These are phyloP conservation scores for Ormyrus labotus DNA, from an alignment of 2,888 invertebrate genomes.

Conservation along the genomic window DNA sequence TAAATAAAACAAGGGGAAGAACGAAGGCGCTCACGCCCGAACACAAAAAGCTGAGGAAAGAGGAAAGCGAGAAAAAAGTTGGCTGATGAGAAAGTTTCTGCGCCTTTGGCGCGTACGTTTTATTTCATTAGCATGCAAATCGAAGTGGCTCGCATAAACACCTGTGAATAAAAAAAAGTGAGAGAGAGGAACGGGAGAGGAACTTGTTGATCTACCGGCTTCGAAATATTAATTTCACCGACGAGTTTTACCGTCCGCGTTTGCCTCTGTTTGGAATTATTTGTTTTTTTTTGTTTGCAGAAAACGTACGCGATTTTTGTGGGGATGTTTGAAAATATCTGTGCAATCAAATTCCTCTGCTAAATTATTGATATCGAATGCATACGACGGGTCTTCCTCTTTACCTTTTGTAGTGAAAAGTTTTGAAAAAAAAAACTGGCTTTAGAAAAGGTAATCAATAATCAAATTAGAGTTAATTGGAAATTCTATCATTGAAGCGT, in stretches of 20 bases:
- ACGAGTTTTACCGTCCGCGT: slow-evolving; percentile 19
- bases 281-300: no score
- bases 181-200: not conserved
- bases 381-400: no score
- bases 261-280: not conserved
- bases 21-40: not conserved
- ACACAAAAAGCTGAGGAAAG: not conserved
- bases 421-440: no score
- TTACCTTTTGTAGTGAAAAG: no score
- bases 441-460: no score
- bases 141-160: slow-evolving; percentile 8
- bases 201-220: slow-evolving; percentile 2
- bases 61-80: not conserved
- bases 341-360: no score
- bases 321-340: no score
- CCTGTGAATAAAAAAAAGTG: not conserved
- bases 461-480: no score
- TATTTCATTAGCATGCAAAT: slow-evolving; percentile 40
- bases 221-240: slow-evolving; percentile 21
- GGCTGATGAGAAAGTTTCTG: slow-evolving; percentile 10
- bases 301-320: no score
- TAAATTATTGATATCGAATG: no score
- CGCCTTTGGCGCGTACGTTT: slow-evolving; percentile 8
- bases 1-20: not conserved
- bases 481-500: no score